These are phyloP conservation scores for Collichthys lucidus DNA, from an alignment of 2,113 vertebrate genomes.

Conservation along the genomic window DNA sequence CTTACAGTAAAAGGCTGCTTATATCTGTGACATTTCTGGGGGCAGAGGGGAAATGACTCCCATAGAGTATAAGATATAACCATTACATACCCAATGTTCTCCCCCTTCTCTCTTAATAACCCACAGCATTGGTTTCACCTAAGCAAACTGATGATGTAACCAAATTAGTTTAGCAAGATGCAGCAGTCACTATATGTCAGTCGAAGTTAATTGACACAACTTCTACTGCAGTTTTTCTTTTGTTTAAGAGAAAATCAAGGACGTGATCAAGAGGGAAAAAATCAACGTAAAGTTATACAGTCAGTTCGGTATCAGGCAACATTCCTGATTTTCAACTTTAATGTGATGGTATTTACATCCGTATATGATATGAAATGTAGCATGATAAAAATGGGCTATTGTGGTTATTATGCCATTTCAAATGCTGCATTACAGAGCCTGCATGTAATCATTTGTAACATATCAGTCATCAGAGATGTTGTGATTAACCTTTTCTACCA, in stretches of 20 bases:
- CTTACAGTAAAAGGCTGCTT: neutral
- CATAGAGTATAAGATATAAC: neutral
- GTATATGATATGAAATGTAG: neutral
- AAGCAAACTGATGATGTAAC: neutral
- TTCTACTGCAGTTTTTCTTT: neutral
- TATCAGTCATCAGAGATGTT: no score
- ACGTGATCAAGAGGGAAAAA: neutral
- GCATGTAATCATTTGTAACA: neutral
- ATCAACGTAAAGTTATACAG: no score
- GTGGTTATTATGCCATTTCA: neutral
- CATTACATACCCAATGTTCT: neutral
- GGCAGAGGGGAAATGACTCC: neutral
- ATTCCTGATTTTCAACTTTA: neutral
- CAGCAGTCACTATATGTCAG: neutral
- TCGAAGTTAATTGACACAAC: neutral
- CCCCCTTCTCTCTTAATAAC: neutral
- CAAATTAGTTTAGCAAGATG: neutral
- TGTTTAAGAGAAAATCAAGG: no score
- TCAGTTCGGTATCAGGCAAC: no score
- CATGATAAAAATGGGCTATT: neutral
- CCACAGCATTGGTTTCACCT: neutral
- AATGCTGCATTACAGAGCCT: neutral
- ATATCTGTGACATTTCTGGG: accelerated
- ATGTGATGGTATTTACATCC: neutral
- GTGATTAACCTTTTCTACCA: no score